phyloP scores from a whole-genome alignment of 2,113 vertebrate species.

The Lagopus leucura region DNA sequence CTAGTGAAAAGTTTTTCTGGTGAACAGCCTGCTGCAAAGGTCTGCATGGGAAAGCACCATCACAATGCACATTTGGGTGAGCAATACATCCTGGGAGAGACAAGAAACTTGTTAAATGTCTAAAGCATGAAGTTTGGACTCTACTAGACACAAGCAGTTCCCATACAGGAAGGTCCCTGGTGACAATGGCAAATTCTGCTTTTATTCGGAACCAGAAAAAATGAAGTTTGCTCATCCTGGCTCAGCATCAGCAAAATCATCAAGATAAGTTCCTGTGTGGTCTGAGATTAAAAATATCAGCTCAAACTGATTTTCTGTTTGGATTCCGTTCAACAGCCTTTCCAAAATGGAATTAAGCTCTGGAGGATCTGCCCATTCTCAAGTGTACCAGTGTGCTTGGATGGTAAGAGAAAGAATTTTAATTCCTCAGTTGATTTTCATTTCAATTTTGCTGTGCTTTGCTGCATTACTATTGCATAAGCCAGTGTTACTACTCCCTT shows the following conservation, averaged over 20 bases:
- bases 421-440: background rate
- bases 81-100: background rate
- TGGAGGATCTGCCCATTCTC: background rate
- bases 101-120: background rate
- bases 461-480: background rate
- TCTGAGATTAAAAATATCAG: background rate
- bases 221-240: slow-evolving; percentile 22
- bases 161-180: background rate
- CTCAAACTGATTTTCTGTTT: background rate
- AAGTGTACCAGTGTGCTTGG: background rate
- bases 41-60: background rate
- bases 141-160: slow-evolving; percentile 15
- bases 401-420: background rate
- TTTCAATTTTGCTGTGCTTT: background rate
- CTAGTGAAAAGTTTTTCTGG: background rate
- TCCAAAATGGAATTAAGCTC: background rate
- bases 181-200: background rate
- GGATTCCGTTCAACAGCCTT: background rate
- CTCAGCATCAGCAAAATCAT: slow-evolving; percentile 28
- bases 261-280: background rate
- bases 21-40: background rate
- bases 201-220: slow-evolving; percentile 11
- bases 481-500: background rate
- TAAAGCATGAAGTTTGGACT: background rate
- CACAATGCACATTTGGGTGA: background rate